phyloP scores from a whole-genome alignment of 2,888 invertebrate species.

The Cheilosia pagana region DNA sequence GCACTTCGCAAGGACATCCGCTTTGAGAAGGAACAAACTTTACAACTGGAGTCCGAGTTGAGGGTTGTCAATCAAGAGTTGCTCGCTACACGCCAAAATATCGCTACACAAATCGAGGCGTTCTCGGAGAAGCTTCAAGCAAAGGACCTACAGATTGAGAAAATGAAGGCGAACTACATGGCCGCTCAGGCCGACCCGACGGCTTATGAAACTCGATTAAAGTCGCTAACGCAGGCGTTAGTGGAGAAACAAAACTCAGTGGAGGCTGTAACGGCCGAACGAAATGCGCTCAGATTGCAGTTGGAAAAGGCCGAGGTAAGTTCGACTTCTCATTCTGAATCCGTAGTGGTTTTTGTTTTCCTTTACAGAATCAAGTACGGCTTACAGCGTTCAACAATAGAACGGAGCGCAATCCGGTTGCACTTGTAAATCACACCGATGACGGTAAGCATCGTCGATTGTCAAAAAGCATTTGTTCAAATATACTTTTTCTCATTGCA shows the following conservation, averaged over 20 bases:
- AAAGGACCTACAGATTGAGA: conserved; percentile 84
- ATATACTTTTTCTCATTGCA: conserved; percentile 77
- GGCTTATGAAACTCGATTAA: conserved; percentile 82
- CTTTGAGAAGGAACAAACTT: conserved; percentile 84
- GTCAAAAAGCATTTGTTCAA: not conserved
- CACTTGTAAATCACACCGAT: conserved; percentile 87
- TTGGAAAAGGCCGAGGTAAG: conserved; percentile 91
- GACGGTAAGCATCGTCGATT: conserved; percentile 84
- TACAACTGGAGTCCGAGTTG: conserved; percentile 82
- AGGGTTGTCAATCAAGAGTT: conserved; percentile 82
- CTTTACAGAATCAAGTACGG: conserved; percentile 84
- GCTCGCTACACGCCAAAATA: conserved; percentile 81
- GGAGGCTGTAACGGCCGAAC: conserved; percentile 92
- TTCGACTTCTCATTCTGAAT: not conserved
- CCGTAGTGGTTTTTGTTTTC: conserved; percentile 50
- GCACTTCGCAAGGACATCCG: conserved; percentile 78
- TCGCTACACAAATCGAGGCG: conserved; percentile 81
- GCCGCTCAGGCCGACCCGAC: conserved; percentile 77
- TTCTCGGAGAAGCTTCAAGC: conserved; percentile 79
- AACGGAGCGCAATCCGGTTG: conserved; percentile 76
- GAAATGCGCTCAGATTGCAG: conserved; percentile 93
- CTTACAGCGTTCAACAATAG: conserved; percentile 85
- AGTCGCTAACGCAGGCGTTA: conserved; percentile 90
- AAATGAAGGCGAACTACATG: conserved; percentile 83
- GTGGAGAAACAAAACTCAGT: conserved; percentile 93